Base-by-base conservation (phyloP, 2,888 invertebrate species). In the Mycalesis mineus region DNA sequence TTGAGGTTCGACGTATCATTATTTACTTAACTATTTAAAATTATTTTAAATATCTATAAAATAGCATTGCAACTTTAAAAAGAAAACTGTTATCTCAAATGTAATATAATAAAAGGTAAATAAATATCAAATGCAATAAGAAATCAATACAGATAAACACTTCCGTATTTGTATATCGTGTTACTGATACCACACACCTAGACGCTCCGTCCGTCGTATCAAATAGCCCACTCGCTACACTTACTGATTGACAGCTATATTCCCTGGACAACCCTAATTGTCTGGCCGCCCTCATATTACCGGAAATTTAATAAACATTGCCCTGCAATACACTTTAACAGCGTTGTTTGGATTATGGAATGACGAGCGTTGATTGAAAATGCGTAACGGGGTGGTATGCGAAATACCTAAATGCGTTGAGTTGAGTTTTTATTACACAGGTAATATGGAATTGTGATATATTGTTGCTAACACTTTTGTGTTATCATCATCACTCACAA, bases 281-380 rank as follows among this genome's bases (percentile, higher is more conserved):
- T 75, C 73, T 70, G 73, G 65, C 65, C 65, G 66, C 75, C 76
- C 81, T 75, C 76, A 66, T 75, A 78, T 80, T 80, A 80, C 70
- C 71, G 71, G 70, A 75, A 78, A 84, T 84, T 84, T 80, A 84
- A 84, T 84, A 84, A 82, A 82, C 83, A 80, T 73, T 70, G 70
- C 69, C 68, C 71, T 61, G 68, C 68, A 73, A 71, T 68, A 69
- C 71, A 74, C 68, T 75, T 74, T 75, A 71, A 65, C 65, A 63
- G 62, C 69, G 65, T 66, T 75, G 73, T 77, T 77, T 74, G 77
- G 73, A 75, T 76, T 75, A 74, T 73, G 71, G 31, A 68, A 70
- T 74, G 68, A 69, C 64, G 70, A 70, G 70, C 68, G 67, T 68
- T 76, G 77, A 81, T 81, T 80, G 80, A 80, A 77, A 78, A 74